Evolutionary conservation across 2,888 invertebrate genomes (phyloP), one percentile per base, ranked within the genome.

Genomic region (Oxystoma pomonae): DNA sequence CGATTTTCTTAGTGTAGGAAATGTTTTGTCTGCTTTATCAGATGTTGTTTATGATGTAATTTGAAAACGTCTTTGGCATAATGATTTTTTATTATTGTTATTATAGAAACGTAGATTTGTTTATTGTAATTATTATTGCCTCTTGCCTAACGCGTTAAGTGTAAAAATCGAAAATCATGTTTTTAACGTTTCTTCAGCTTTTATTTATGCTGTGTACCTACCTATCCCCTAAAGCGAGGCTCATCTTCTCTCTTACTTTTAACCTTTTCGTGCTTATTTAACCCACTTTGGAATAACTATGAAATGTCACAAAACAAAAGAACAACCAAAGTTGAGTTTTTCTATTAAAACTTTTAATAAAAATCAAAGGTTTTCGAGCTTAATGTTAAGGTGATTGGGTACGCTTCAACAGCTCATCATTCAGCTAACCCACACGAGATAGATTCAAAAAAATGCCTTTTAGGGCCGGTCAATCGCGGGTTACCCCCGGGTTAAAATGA

Each of bases 121-220:
- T 53, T 16, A 53, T 53, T 53, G 53, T 53, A 53, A 53, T 53
- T 53, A 53, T 53, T n/a, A 53, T 53, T 53, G 53, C 53, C 17
- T 53, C 5, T 53, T 53, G 19, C 53, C 7, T 53, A 53, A 53
- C n/a, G 16, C 35, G 12, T 35, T 7, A 35, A 35, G 35, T 35
- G 35, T 35, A 53, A 19, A 53, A 53, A 53, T 17, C 19, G 19
- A 53, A 3, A 53, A 53, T 53, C 53, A 53, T 53, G 53, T 53
- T 53, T n/a, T n/a, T n/a, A n/a, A n/a, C n/a, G n/a, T n/a, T n/a
- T n/a, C n/a, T n/a, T n/a, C n/a, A n/a, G n/a, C n/a, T n/a, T n/a
- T 53, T 53, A 53, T 17, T 53, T 17, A 7, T 53, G 16, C 53
- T 53, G 16, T 17, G 19, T 16, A 53, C 53, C n/a, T n/a, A n/a